Conservation (phyloP, 2,888 invertebrate species). For the Meliscaeva auricollis region DNA sequence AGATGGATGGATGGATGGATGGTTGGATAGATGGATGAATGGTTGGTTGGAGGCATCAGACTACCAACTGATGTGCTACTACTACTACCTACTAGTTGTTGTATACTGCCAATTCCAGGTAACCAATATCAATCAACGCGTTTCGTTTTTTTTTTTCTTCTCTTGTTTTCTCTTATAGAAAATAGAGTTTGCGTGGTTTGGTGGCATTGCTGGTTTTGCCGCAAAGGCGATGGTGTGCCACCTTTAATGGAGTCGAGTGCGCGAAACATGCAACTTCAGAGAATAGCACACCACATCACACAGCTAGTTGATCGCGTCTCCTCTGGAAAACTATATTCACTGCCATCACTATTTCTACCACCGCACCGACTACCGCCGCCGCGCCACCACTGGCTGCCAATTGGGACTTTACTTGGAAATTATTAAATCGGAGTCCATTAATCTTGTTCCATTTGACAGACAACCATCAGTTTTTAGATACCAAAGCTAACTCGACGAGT, state of each 20-base stretch:
- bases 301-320: constrained; percentile 51
- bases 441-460: constrained; percentile 76
- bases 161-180: constrained; percentile 41
- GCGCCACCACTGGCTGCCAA: constrained; percentile 17
- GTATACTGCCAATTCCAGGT: constrained; percentile 56
- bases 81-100: constrained; percentile 14
- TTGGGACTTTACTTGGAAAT: constrained; percentile 65
- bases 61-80: constrained; percentile 23
- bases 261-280: constrained; percentile 61
- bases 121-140: constrained; percentile 75
- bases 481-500: not conserved
- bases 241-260: constrained; percentile 73
- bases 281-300: constrained; percentile 41
- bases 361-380: not conserved
- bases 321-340: constrained; percentile 30
- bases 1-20: constrained; percentile 66
- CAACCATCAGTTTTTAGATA: constrained; percentile 71
- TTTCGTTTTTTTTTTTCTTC: constrained; percentile 40
- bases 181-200: constrained; percentile 40
- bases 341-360: constrained; percentile 1
- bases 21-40: constrained; percentile 46
- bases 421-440: constrained; percentile 76
- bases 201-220: constrained; percentile 25
- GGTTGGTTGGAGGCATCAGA: constrained; percentile 54
- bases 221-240: constrained; percentile 66